Conservation (phyloP, 2,113 vertebrate species). For the Neotragus moschatus region DNA sequence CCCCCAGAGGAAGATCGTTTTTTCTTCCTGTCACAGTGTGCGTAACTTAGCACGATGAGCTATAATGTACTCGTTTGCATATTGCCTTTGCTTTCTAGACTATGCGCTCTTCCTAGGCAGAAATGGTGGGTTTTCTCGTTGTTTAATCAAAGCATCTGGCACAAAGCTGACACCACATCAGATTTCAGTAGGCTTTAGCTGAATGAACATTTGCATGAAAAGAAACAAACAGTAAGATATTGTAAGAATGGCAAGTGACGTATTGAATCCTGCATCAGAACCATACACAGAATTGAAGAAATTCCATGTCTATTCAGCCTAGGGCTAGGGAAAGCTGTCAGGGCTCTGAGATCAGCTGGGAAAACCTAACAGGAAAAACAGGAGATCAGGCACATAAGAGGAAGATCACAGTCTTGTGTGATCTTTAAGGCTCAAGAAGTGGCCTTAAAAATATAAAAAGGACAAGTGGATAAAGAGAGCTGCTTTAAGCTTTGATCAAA, state of each 20-base stretch:
- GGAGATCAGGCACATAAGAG: neutral
- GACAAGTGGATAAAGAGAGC: neutral
- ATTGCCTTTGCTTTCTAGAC: neutral
- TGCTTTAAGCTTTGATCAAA: neutral
- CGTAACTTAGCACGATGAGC: neutral
- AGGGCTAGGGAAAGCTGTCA: neutral
- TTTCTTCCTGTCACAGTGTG: neutral
- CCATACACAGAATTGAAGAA: neutral
- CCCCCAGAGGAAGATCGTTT: neutral
- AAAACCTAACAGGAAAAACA: neutral
- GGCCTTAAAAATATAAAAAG: neutral
- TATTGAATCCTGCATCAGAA: neutral
- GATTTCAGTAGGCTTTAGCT: conserved; percentile 19
- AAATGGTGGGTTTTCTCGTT: conserved; percentile 8
- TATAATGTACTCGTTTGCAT: neutral
- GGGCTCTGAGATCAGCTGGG: neutral
- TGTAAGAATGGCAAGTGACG: conserved; percentile 21
- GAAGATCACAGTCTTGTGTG: neutral
- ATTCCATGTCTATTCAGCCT: neutral
- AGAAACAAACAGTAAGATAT: conserved; percentile 44
- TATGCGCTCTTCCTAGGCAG: neutral
- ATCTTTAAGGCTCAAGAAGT: neutral
- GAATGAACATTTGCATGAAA: conserved; percentile 21
- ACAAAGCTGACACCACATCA: conserved; percentile 4
- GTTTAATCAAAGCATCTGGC: neutral